These are phyloP conservation scores for Falco concolor DNA, from an alignment of 2,797 vertebrate species.

Conservation along the genomic window DNA sequence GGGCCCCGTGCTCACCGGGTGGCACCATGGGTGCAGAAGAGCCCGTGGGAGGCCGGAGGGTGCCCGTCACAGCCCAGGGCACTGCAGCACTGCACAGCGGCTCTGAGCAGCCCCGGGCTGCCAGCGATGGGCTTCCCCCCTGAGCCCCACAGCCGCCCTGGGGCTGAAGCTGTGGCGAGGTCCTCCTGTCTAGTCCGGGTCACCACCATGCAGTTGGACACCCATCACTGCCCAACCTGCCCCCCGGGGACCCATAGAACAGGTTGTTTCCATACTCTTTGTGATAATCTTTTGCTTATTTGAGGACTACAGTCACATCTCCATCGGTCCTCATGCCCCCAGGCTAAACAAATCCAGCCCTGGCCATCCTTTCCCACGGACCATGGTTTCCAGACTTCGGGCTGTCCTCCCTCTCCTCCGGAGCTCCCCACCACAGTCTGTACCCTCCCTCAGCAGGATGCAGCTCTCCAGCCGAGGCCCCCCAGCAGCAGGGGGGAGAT, in stretches of 20 bases:
- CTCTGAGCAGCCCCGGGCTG: background rate
- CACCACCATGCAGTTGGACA: accelerated
- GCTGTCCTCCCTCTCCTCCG: accelerated
- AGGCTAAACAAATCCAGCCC: background rate
- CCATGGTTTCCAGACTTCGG: accelerated
- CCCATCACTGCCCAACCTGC: background rate
- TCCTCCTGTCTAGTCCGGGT: background rate
- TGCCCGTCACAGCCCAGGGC: background rate
- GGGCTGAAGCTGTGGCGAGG: background rate
- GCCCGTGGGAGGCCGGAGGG: background rate
- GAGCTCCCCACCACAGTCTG: background rate
- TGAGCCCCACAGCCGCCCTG: accelerated
- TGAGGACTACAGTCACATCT: background rate
- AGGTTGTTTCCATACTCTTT: background rate
- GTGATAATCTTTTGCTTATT: background rate
- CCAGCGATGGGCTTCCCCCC: background rate
- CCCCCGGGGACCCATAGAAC: accelerated
- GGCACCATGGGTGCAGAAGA: background rate
- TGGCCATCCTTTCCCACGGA: background rate
- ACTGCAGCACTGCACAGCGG: background rate
- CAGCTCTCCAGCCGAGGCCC: background rate
- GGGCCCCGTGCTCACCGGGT: background rate
- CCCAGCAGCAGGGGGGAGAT: background rate
- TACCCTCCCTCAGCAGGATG: background rate
- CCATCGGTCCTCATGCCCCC: background rate